These are phyloP conservation scores for Nineta flava DNA, from an alignment of 2,888 invertebrate species.

Conservation along the genomic window DNA sequence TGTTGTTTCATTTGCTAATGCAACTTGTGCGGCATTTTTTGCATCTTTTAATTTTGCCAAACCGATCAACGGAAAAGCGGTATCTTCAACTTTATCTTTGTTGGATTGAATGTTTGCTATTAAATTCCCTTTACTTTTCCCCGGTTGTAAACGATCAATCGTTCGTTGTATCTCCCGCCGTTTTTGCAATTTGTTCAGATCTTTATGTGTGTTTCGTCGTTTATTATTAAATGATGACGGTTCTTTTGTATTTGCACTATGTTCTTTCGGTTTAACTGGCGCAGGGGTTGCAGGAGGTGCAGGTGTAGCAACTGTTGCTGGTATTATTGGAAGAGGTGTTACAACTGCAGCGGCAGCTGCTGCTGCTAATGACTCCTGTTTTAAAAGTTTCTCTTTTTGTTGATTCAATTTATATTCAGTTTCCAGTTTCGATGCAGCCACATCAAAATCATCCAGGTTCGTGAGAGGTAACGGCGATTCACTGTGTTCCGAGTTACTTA, in stretches of 20 bases:
- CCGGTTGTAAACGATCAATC: conserved; percentile 70
- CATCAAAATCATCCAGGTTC: conserved; percentile 42
- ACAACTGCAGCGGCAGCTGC: background rate
- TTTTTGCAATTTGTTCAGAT: conserved; percentile 29
- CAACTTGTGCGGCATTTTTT: conserved; percentile 37
- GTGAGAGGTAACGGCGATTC: conserved; percentile 58
- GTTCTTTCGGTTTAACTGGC: conserved; percentile 22
- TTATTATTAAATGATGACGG: conserved; percentile 11
- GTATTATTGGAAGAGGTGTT: no score
- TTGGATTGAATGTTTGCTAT: conserved; percentile 46
- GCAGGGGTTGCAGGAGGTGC: conserved; percentile 5
- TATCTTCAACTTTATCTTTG: conserved; percentile 42
- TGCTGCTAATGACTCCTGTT: background rate
- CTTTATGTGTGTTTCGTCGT: conserved; percentile 27
- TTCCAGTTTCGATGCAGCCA: conserved; percentile 28
- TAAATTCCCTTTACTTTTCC: conserved; percentile 76
- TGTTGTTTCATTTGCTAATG: conserved; percentile 47
- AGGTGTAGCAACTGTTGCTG: background rate
- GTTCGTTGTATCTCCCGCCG: conserved; percentile 61
- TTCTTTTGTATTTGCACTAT: conserved; percentile 21
- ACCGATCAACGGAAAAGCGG: conserved; percentile 32
- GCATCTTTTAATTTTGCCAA: conserved; percentile 40
- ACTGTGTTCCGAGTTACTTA: conserved; percentile 48
- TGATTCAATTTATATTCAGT: conserved; percentile 18
- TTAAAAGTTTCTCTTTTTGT: conserved; percentile 10